Base-by-base conservation (phyloP, 2,113 vertebrate species). In the Chlorodrepanis virens region DNA sequence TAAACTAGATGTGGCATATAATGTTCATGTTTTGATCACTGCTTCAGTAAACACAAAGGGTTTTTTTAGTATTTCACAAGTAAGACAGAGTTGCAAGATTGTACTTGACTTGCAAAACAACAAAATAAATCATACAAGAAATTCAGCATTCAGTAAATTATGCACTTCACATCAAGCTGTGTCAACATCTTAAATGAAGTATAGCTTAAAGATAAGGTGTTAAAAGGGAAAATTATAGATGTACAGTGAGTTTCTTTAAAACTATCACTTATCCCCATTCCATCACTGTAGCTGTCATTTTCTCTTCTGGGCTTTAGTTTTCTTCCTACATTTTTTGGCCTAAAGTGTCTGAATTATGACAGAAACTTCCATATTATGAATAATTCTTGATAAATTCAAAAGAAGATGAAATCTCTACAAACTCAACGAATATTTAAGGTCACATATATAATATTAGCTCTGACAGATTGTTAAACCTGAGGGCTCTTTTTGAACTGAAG, bases 81-180 rank as follows among this genome's bases (percentile, higher is more conserved):
- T 77, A 81, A 92, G 76, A 82, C 60, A 69, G 33, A 91, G 23
- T 84, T 87, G 63, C 81, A 93, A 85, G 69, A 86, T 33, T 83
- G 39, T 78, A 90, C 84, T 94, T 90, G 82, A 93, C 79, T 95
- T 90, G 72, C 71, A 94, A 94, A 96, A 91, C 80, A 97, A 65
- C 69, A 91, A 88, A 96, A 96, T 94, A 96, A 95, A 95, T 88
- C 92, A 85, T 85, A 68, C 45, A 70, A 87, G 86, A 91, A 92
- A 69, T 74, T 70, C 88, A 85, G n/a, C 24, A 57, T 87, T 94
- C 72, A 80, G 86, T 95, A 92, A 96, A 93, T 94, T 75, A 91
- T 75, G 52, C 24, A 53, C 52, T 83, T 93, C 19, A 63, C 37
- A 81, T 93, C 39, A 87, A 93, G 45, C 42, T 88, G 42, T 70